Percentiles rank a stretch among this genome's conserved stretches.
phyloP scores from a whole-genome alignment of 2,888 invertebrate species.

The Cosmia pyralina region DNA sequence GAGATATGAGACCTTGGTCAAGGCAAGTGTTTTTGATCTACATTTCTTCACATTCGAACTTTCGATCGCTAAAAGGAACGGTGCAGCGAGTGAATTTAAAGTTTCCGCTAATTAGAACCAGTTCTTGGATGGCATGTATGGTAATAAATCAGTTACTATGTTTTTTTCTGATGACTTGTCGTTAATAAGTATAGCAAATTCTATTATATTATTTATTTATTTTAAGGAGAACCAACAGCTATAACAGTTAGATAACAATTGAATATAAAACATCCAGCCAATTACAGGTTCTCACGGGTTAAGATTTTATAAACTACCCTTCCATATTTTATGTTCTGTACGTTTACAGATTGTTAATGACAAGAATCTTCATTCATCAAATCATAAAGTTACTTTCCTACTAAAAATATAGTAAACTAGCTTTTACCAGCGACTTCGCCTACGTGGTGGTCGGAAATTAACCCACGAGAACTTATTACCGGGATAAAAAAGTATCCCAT shows the following conservation, averaged over 20 bases:
- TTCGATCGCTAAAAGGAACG: not conserved
- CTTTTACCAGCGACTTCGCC: no score
- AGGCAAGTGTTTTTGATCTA: constrained; percentile 6
- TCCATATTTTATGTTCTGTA: not conserved
- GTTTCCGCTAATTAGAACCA: constrained; percentile 7
- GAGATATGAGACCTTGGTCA: constrained; percentile 27
- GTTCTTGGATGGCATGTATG: not conserved
- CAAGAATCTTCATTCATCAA: not conserved
- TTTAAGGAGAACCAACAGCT: no score
- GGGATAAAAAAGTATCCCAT: no score
- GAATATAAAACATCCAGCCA: no score
- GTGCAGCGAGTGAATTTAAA: constrained; percentile 2
- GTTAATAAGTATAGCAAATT: not conserved
- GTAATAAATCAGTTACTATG: constrained; percentile 9
- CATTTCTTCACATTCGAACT: constrained; percentile 27
- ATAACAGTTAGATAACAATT: no score
- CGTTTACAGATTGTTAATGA: not conserved
- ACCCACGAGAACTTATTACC: no score
- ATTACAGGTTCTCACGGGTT: no score
- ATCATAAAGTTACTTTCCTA: not conserved
- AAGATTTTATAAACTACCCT: no score
- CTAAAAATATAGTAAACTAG: not conserved
- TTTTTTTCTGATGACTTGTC: not conserved
- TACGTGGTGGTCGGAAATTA: no score
- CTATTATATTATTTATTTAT: not conserved